These are phyloP conservation scores for Zapornia atra DNA, from an alignment of 2,113 vertebrate species.

Conservation along the genomic window DNA sequence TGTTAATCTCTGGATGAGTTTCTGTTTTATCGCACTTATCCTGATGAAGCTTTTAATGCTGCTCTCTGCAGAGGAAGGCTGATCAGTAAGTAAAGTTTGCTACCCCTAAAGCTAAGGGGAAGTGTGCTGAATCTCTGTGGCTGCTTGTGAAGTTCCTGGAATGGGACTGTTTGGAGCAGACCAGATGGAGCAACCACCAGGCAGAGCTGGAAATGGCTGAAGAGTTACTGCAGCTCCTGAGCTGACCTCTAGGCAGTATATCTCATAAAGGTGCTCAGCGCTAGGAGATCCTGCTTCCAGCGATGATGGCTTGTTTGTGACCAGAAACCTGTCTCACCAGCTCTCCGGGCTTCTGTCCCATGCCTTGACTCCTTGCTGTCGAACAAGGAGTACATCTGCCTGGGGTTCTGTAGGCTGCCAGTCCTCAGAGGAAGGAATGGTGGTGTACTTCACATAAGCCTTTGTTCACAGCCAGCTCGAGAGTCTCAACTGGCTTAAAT, in stretches of 20 bases:
- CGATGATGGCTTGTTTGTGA: accelerated
- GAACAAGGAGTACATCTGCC: neutral
- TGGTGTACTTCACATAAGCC: neutral
- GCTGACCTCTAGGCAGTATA: neutral
- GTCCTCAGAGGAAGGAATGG: neutral
- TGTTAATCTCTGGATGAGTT: neutral
- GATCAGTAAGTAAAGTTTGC: neutral
- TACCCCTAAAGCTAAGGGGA: neutral
- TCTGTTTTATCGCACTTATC: neutral
- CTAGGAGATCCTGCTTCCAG: neutral
- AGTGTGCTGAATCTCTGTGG: neutral
- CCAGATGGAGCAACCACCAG: neutral
- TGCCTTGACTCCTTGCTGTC: neutral
- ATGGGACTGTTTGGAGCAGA: neutral
- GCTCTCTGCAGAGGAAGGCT: neutral
- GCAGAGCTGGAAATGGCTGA: neutral
- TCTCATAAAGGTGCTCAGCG: neutral
- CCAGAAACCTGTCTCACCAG: neutral
- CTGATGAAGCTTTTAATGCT: neutral
- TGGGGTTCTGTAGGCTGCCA: neutral
- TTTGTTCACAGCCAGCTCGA: neutral
- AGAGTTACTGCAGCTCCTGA: neutral
- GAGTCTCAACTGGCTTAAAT: neutral
- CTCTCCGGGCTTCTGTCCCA: neutral
- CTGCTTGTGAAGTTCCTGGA: neutral